Evolutionary conservation across 2,888 invertebrate species (phyloP), one percentile per base, ranked within the genome.

Genomic region (Drosophila ustulata): DNA sequence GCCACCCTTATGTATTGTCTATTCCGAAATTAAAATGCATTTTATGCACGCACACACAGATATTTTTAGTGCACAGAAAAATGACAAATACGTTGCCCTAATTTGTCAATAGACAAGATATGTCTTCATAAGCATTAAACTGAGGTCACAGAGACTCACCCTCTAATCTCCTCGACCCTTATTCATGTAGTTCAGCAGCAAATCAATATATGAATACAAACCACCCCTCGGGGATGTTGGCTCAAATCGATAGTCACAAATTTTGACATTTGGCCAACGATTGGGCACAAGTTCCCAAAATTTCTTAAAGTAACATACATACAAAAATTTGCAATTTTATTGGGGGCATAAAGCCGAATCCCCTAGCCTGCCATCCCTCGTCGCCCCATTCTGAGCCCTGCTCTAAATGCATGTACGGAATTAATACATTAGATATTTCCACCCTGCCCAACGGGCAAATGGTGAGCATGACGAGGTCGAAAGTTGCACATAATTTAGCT

Each of bases 231-330:
- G 49, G 28, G 46, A 63, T 43, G 37, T 2, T 37, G 47, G 18
- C n/a, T 71, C 63, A 66, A 88, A 85, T 89, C 89, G 79, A 85
- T 89, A 72, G 71, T 76, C 82, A 46, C 89, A 76, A 84, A 89
- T 81, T 84, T 87, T 78, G 85, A 88, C 89, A 85, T 84, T 87
- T 89, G 88, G 77, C 78, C 88, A 82, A 79, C 75, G 75, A 84
- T 70, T 76, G 63, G 55, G 67, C 64, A 59, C 39, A 70, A 82
- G 58, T 57, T 62, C 43, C 23, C 25, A 32, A 45, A 56, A 41
- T 41, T 46, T 71, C 75, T 83, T 78, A 70, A 80, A 73, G 71
- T 52, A 58, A 64, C 50, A 56, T 58, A 58, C 34, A 62, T 34
- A 11, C 53, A 73, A 58, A 72, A 85, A 89, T 85, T 88, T 88